Conservation (phyloP, 2,888 invertebrate species). For the Abrostola triplasia region DNA sequence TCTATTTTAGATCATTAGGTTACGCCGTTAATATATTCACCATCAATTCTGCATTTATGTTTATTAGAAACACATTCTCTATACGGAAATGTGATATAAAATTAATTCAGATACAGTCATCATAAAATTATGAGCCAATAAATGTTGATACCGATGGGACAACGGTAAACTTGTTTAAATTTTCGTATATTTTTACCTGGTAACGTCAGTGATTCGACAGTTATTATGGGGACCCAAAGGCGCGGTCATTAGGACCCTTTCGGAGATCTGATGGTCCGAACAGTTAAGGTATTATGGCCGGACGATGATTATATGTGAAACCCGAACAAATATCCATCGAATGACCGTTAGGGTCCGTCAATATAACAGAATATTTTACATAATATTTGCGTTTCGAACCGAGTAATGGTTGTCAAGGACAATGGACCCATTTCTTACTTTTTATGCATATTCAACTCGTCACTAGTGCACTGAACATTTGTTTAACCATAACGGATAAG, state of each 20-base stretch:
- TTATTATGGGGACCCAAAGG: constrained; percentile 52
- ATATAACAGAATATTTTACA: constrained; percentile 56
- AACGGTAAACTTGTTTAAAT: constrained; percentile 45
- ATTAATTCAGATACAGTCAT: constrained; percentile 36
- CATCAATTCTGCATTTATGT: constrained; percentile 26
- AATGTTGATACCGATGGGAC: constrained; percentile 28
- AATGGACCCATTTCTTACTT: constrained; percentile 18
- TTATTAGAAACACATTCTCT: constrained; percentile 26
- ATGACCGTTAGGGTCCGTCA: constrained; percentile 71
- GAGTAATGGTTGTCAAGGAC: constrained; percentile 41
- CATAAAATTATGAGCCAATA: constrained; percentile 47
- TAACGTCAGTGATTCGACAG: constrained; percentile 53
- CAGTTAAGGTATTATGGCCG: constrained; percentile 61
- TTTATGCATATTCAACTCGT: constrained; percentile 3
- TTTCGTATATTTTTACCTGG: constrained; percentile 52
- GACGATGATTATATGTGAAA: constrained; percentile 58
- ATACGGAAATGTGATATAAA: constrained; percentile 34
- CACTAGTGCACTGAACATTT: neutral
- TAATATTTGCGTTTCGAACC: constrained; percentile 57
- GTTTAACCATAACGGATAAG: constrained; percentile 8
- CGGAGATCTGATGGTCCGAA: constrained; percentile 10
- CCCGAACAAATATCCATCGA: constrained; percentile 54
- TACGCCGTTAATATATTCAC: constrained; percentile 37
- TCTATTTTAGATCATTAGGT: constrained; percentile 24
- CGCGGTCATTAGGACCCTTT: constrained; percentile 33